Evolutionary conservation across 2,888 invertebrate species (phyloP).

Genomic region (Venustoraphidia nigricollis): DNA sequence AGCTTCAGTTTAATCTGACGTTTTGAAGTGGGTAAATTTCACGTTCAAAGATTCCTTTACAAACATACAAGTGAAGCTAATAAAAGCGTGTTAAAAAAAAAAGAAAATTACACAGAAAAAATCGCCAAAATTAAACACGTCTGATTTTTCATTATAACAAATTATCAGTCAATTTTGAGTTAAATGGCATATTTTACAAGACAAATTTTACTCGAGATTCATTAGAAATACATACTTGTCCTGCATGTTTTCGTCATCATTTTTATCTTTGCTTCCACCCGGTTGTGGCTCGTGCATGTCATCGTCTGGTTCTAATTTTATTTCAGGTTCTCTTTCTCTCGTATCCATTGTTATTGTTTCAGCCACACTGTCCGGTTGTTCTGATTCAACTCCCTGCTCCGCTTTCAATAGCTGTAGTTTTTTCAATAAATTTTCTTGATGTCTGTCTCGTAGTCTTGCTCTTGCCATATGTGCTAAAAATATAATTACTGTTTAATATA

Average conservation of each 20-base stretch:
- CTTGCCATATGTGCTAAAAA: slow-evolving; percentile 77
- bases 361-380: slow-evolving; percentile 4
- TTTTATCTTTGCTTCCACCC: slow-evolving; percentile 1
- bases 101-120: too few species aligned
- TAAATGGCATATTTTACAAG: neutral
- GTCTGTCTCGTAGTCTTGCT: slow-evolving; percentile 79
- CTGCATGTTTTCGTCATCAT: slow-evolving; percentile 9
- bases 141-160: too few species aligned
- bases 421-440: slow-evolving; percentile 74
- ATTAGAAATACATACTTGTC: slow-evolving; percentile 2
- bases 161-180: neutral
- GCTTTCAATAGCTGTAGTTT: slow-evolving; percentile 83
- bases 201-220: neutral
- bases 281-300: slow-evolving; percentile 2
- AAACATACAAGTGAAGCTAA: too few species aligned
- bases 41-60: too few species aligned
- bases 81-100: too few species aligned
- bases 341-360: slow-evolving; percentile 3
- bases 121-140: too few species aligned
- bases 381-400: slow-evolving; percentile 49
- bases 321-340: slow-evolving; percentile 4
- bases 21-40: too few species aligned
- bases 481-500: slow-evolving; percentile 7
- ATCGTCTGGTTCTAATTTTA: slow-evolving; percentile 3
- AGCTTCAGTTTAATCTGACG: too few species aligned